These are phyloP conservation scores for Stenichneumon culpator DNA, from an alignment of 2,888 invertebrate species.

Conservation along the genomic window DNA sequence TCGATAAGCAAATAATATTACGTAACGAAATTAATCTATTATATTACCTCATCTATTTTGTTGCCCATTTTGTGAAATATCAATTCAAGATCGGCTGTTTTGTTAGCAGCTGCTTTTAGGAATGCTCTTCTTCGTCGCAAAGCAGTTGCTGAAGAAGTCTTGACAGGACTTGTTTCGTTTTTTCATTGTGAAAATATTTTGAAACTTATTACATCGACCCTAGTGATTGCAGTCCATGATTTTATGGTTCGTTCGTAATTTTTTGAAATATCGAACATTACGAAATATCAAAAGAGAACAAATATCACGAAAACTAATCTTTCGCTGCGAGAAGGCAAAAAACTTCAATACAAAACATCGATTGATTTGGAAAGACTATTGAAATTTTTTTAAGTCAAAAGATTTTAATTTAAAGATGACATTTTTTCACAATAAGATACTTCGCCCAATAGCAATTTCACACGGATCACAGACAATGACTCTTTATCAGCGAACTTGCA, in stretches of 20 bases:
- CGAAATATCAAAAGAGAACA: no score
- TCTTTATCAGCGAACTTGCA: no score
- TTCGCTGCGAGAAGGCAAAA: no score
- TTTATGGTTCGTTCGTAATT: background rate
- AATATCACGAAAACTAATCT: no score
- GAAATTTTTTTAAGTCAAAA: no score
- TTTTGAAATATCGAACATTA: no score
- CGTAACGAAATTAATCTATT: background rate
- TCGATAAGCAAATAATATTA: background rate
- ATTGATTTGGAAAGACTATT: no score
- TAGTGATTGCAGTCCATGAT: background rate
- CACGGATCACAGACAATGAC: no score
- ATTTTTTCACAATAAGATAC: no score
- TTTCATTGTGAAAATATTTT: background rate
- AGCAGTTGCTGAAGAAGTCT: background rate
- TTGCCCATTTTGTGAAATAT: background rate
- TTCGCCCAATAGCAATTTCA: no score
- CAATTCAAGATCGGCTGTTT: background rate
- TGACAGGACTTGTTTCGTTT: background rate
- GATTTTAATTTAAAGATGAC: no score
- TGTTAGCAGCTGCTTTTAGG: background rate
- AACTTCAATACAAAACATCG: no score
- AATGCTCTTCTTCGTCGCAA: background rate
- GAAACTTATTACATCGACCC: background rate
- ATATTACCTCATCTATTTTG: background rate